Conservation (phyloP, 2,797 vertebrate genomes). For the Lithobates pipiens region DNA sequence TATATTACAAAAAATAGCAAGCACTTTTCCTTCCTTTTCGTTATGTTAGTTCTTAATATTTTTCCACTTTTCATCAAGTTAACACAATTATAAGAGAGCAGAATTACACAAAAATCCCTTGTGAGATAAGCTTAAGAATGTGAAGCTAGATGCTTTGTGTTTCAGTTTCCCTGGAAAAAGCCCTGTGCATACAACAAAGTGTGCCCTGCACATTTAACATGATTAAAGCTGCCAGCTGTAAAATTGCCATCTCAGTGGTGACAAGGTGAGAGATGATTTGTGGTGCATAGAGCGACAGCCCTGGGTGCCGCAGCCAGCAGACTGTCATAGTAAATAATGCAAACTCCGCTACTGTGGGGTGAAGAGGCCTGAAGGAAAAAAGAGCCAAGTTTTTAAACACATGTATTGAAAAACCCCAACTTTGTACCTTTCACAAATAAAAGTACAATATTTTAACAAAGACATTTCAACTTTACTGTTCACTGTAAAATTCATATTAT, state of each 20-base stretch:
- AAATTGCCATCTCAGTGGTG: slow-evolving; percentile 61
- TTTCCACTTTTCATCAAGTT: not conserved
- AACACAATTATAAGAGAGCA: slow-evolving; percentile 7
- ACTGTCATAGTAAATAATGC: slow-evolving; percentile 67
- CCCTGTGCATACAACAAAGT: slow-evolving; percentile 1
- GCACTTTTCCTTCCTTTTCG: not conserved
- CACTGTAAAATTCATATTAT: not conserved
- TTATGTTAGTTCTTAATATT: not conserved
- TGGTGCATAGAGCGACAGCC: slow-evolving; percentile 61
- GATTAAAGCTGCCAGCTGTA: slow-evolving; percentile 69
- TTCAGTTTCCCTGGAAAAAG: slow-evolving; percentile 5
- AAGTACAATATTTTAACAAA: not conserved
- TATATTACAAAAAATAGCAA: not conserved
- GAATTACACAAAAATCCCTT: not conserved
- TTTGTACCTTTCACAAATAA: not conserved
- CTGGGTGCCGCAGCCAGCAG: slow-evolving; percentile 51
- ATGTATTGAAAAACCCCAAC: not conserved
- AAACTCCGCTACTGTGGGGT: not conserved
- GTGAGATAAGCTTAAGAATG: slow-evolving; percentile 5
- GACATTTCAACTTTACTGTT: not conserved
- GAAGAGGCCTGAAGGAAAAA: not conserved
- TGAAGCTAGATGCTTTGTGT: slow-evolving; percentile 1
- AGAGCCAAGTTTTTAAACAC: slow-evolving; percentile 48
- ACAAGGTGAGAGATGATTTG: slow-evolving; percentile 64
- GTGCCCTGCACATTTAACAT: not conserved